Evolutionary conservation across 2,888 invertebrate genomes (phyloP), one percentile per base, ranked within the genome.

Genomic region (Pyrocoelia pectoralis): DNA sequence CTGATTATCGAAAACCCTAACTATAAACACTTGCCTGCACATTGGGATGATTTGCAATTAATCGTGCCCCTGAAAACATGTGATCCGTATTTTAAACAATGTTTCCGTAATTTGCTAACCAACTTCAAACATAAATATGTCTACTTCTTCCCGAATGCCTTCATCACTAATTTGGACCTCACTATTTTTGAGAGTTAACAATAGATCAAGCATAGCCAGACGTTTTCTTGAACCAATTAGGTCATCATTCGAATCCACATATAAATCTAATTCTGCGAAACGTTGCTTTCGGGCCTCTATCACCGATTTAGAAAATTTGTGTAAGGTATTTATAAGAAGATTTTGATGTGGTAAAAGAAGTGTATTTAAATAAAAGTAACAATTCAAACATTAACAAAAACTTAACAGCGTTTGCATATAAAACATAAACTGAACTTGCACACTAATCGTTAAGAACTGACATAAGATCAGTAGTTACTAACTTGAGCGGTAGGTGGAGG

Each of bases 61-160:
- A 43, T 89, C 89, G 71, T 88, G 88, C 0, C 89, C 87, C 86
- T 86, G 72, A 56, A 79, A 79, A 58, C n/a, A 57, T n/a, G n/a
- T n/a, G n/a, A n/a, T n/a, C n/a, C n/a, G n/a, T n/a, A 12, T n/a
- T 9, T 9, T n/a, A n/a, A n/a, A 5, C 3, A 38, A 41, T 28
- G 33, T 24, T 19, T 41, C 24, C 24, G 15, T 41, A 4, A 15
- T 15, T 33, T 17, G 18, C 41, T 10, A 8, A 40, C 68, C 73
- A 72, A 83, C 87, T 75, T 85, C 87, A 75, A 87, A 87, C 85
- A 87, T 86, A 61, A 88, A 87, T 0, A 87, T 88, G 65, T 87
- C 87, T 1, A 88, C 87, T 79, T 87, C 87, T 72, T 87, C 87
- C 68, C 84, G 82, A 61, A 88, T 85, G 1, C 86, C 87, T 52